Conservation (phyloP, 2,888 invertebrate species). For the Yponomeuta cagnagella region DNA sequence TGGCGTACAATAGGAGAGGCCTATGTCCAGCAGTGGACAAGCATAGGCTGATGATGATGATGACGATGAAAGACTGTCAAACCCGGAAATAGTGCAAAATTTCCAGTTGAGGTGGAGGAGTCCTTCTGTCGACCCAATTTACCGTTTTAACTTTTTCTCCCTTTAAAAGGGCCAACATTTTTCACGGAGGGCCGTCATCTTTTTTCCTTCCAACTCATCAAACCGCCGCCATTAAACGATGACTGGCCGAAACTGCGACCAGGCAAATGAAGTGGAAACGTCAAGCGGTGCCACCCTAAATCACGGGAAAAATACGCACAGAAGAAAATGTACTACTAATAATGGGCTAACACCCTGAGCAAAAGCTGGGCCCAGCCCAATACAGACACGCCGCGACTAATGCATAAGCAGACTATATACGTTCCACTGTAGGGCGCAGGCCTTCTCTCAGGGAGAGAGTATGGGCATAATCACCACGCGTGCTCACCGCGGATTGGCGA, state of each 20-base stretch:
- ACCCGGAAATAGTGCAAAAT: neutral
- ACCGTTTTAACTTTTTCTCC: neutral
- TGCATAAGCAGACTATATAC: too few species aligned
- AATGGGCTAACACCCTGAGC: too few species aligned
- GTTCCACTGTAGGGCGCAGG: too few species aligned
- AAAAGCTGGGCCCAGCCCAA: too few species aligned
- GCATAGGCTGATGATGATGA: too few species aligned
- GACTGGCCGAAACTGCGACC: constrained; percentile 29
- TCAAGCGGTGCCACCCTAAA: neutral
- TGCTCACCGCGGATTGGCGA: too few species aligned
- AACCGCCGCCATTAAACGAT: constrained; percentile 31
- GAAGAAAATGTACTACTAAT: neutral
- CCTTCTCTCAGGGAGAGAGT: too few species aligned
- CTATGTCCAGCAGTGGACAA: too few species aligned
- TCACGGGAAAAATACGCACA: neutral
- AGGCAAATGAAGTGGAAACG: constrained; percentile 38
- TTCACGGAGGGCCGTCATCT: constrained; percentile 8
- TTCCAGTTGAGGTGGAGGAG: neutral
- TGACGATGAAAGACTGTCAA: neutral
- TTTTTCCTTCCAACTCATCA: constrained; percentile 8
- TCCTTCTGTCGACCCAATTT: neutral
- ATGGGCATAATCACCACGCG: too few species aligned
- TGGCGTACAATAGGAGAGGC: too few species aligned
- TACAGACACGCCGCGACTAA: too few species aligned
- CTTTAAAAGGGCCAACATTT: constrained; percentile 3